Evolutionary conservation across 2,797 vertebrate genomes (phyloP), one percentile per base, ranked within the genome.

Genomic region (Oreochromis mossambicus): DNA sequence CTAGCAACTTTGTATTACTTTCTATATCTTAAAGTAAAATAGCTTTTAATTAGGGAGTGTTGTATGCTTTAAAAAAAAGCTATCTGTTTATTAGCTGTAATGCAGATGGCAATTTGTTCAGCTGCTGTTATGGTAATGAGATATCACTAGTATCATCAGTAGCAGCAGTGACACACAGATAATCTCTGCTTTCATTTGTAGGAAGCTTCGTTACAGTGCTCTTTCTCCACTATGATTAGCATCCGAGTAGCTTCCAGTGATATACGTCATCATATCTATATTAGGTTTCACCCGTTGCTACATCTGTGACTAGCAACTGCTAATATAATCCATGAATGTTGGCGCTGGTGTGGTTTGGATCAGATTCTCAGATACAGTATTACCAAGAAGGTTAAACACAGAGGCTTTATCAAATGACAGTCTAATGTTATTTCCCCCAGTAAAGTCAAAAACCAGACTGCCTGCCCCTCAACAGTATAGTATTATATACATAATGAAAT

Each of bases 81-180:
- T 32, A 46, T 84, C 36, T 80, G 13, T 73, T 83, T 66, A 15
- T 32, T 55, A n/a, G 26, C 29, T 79, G 29, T n/a, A 17, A n/a
- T 81, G 21, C 76, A 83, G 61, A 82, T 86, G 8, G 32, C 5
- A 61, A 80, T 68, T 85, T 73, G 54, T 70, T 52, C 50, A 89
- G 54, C 50, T 58, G 70, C 80, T 81, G 63, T 68, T 80, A 43
- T 79, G 75, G 52, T 89, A 79, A 91, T 81, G 75, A 66, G 51
- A 87, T 84, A 82, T 89, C 76, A 85, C 61, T 54, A 86, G 54
- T 75, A 79, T 43, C 46, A 75, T 6, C 38, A 34, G 2, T 21
- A 66, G n/a, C 75, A 73, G 50, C 24, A 61, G 21, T 17, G 61
- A 78, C 19, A 58, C 78, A 51, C n/a, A 58, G 17, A 75, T 56